Percentiles rank a stretch among this genome's conserved stretches.
These are phyloP conservation scores for Cerceris rybyensis DNA, from an alignment of 2,888 invertebrate genomes.

Conservation along the genomic window DNA sequence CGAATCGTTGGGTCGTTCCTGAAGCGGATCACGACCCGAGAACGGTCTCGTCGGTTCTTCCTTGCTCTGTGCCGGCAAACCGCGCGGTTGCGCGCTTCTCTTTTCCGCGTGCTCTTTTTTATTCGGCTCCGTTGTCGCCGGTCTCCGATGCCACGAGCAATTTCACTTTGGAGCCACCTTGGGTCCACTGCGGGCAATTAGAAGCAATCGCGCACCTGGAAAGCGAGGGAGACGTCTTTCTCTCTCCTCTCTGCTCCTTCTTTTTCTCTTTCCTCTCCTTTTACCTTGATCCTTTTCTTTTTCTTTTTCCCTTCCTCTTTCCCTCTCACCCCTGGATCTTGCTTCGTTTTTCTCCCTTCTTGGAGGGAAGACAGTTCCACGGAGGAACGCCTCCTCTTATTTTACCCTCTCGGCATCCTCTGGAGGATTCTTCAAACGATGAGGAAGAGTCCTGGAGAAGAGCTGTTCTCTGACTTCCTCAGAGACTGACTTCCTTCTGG, in stretches of 20 bases:
- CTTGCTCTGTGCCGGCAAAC: slow-evolving; percentile 11
- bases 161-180: slow-evolving; percentile 66
- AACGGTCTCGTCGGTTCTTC: slow-evolving; percentile 2
- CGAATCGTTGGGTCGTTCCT: slow-evolving; percentile 44
- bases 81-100: slow-evolving; percentile 20
- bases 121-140: slow-evolving; percentile 26
- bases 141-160: slow-evolving; percentile 49
- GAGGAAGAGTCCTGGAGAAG: too few species aligned
- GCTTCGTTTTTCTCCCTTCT: background rate
- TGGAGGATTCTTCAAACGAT: slow-evolving; percentile 43
- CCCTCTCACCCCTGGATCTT: too few species aligned
- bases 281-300: too few species aligned
- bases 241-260: slow-evolving; percentile 8
- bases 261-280: slow-evolving; percentile 36
- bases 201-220: slow-evolving; percentile 72
- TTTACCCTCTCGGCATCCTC: slow-evolving; percentile 24
- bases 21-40: slow-evolving; percentile 45
- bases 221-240: slow-evolving; percentile 41
- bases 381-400: slow-evolving; percentile 8
- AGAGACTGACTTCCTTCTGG: background rate
- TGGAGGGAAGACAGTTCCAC: slow-evolving; percentile 25
- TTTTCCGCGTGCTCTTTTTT: slow-evolving; percentile 44
- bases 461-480: background rate
- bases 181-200: slow-evolving; percentile 67
- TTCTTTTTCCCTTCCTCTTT: too few species aligned